These are phyloP conservation scores for Tridacna gigas DNA, from an alignment of 2,888 invertebrate species.

Conservation along the genomic window DNA sequence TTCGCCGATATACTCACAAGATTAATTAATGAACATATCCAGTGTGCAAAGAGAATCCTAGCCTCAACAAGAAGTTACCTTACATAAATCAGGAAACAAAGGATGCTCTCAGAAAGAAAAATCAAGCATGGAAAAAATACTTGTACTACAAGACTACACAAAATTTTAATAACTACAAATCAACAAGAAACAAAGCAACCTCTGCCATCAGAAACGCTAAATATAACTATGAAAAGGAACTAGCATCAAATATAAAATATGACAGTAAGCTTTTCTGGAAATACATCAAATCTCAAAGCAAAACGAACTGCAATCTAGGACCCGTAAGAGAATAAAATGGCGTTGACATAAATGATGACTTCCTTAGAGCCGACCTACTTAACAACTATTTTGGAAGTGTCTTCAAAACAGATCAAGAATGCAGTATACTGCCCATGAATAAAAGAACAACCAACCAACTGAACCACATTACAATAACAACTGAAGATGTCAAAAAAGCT, in stretches of 20 bases:
- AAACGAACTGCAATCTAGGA: too few species aligned
- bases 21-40: background rate
- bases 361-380: too few species aligned
- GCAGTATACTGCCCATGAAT: too few species aligned
- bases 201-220: background rate
- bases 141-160: background rate
- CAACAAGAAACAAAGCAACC: background rate
- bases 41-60: background rate
- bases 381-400: too few species aligned
- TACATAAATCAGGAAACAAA: background rate
- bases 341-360: too few species aligned
- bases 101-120: background rate
- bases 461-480: too few species aligned
- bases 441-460: too few species aligned
- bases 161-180: too few species aligned
- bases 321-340: too few species aligned
- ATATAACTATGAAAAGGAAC: background rate
- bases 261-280: slow-evolving; percentile 15
- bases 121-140: slow-evolving; percentile 13
- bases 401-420: too few species aligned
- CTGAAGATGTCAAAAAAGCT: too few species aligned
- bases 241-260: background rate
- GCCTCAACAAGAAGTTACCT: too few species aligned
- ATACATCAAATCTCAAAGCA: background rate
- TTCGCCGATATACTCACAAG: background rate